Conservation (phyloP, 2,113 vertebrate genomes). For the Onychorhynchus coronatus region DNA sequence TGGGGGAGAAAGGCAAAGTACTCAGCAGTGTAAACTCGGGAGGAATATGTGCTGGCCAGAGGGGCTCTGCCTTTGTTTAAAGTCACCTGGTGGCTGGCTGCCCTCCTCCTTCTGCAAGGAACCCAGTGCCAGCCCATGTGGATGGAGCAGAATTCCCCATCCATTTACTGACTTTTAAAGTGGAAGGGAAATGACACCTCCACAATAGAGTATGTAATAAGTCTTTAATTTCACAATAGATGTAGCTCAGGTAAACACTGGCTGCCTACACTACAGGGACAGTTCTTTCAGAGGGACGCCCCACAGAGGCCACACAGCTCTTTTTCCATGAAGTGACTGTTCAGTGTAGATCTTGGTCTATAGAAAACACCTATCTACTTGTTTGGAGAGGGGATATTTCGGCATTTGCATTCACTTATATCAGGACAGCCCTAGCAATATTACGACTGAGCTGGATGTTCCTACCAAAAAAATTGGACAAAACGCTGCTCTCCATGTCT, state of each 20-base stretch:
- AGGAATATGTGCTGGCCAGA: neutral
- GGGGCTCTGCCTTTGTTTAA: rapidly evolving
- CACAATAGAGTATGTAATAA: neutral
- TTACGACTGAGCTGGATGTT: neutral
- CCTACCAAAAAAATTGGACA: neutral
- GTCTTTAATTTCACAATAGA: neutral
- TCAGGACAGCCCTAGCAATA: neutral
- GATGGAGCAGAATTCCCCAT: neutral
- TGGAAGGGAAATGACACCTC: neutral
- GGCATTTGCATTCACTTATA: neutral
- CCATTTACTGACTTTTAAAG: neutral
- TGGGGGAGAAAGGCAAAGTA: neutral
- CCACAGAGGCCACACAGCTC: neutral
- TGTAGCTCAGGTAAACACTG: neutral
- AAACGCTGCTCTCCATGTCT: neutral
- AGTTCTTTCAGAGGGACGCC: neutral
- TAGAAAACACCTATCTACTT: neutral
- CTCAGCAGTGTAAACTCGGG: rapidly evolving
- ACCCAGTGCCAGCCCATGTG: neutral
- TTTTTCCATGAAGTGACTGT: neutral
- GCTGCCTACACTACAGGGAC: neutral
- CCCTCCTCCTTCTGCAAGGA: neutral
- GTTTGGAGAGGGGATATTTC: neutral
- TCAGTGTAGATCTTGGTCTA: neutral
- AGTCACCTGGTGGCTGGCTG: neutral